phyloP scores from a whole-genome alignment of 2,113 vertebrate species.

The Epinephelus moara region DNA sequence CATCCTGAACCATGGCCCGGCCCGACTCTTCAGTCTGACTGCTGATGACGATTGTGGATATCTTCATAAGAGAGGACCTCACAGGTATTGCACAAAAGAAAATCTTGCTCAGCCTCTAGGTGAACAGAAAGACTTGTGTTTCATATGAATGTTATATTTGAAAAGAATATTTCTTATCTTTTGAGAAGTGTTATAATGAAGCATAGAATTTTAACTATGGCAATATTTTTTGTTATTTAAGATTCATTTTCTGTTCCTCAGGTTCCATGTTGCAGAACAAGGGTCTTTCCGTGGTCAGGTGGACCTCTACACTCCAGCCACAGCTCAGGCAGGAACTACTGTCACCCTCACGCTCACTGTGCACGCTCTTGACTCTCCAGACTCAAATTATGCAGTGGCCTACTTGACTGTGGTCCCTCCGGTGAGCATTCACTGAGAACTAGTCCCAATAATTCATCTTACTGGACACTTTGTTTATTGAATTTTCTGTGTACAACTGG shows the following conservation, averaged over 20 bases:
- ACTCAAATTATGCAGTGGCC: conserved; percentile 84
- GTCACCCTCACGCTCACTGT: conserved; percentile 85
- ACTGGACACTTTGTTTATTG: neutral
- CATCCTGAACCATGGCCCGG: conserved; percentile 80
- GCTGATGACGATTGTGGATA: conserved; percentile 79
- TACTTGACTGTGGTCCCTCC: conserved; percentile 82
- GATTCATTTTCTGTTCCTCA: conserved; percentile 43
- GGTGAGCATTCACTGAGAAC: conserved; percentile 62
- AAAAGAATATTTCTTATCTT: neutral
- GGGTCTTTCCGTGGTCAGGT: conserved; percentile 77
- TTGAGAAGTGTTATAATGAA: neutral
- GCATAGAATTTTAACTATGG: neutral
- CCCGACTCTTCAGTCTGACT: conserved; percentile 73
- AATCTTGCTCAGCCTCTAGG: neutral
- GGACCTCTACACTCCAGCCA: conserved; percentile 79
- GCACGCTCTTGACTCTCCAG: conserved; percentile 61
- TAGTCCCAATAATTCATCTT: too few relatives aligned
- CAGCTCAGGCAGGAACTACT: conserved; percentile 68
- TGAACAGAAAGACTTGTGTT: neutral
- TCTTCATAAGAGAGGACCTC: conserved; percentile 78
- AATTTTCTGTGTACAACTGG: neutral
- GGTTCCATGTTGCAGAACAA: conserved; percentile 73
- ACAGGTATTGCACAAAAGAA: conserved; percentile 50
- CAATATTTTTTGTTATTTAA: neutral
- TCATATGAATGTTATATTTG: too few relatives aligned